phyloP scores from a whole-genome alignment of 35 echinoderm and acorn worm species.

The Ophiothrix spiculata region DNA sequence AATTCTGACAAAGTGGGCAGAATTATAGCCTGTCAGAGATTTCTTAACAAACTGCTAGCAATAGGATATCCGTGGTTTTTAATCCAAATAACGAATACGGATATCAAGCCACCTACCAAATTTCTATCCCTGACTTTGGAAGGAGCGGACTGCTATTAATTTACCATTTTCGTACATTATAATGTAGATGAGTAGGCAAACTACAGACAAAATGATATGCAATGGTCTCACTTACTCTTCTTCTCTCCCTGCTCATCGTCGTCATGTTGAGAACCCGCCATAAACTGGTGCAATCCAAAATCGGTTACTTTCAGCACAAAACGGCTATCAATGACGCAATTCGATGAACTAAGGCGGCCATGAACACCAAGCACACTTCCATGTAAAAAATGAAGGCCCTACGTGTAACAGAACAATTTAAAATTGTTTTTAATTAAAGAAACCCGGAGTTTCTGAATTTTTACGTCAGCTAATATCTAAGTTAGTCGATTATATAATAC shows the following conservation, averaged over 20 bases:
- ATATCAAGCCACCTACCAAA: background rate
- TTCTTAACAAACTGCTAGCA: background rate
- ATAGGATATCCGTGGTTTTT: background rate
- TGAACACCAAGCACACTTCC: background rate
- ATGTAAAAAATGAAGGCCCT: background rate
- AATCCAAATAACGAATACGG: background rate
- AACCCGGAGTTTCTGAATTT: background rate
- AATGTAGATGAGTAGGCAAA: background rate
- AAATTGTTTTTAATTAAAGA: background rate
- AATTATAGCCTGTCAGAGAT: too few species aligned
- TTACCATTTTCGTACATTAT: too few species aligned
- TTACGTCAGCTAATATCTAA: background rate
- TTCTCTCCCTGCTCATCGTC: background rate
- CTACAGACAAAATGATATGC: background rate
- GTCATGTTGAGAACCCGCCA: background rate
- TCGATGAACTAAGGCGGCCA: background rate
- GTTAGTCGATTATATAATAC: too few species aligned
- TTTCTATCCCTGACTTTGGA: too few species aligned
- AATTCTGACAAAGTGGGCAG: too few species aligned
- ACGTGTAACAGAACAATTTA: background rate
- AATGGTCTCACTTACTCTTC: background rate
- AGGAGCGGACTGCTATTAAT: too few species aligned
- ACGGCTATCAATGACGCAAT: slow-evolving; percentile 9
- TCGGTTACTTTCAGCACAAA: slow-evolving; percentile 98
- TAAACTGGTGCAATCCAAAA: slow-evolving; percentile 69